phyloP scores from a whole-genome alignment of 2,797 vertebrate genomes.

The Tauraco hartlaubi region DNA sequence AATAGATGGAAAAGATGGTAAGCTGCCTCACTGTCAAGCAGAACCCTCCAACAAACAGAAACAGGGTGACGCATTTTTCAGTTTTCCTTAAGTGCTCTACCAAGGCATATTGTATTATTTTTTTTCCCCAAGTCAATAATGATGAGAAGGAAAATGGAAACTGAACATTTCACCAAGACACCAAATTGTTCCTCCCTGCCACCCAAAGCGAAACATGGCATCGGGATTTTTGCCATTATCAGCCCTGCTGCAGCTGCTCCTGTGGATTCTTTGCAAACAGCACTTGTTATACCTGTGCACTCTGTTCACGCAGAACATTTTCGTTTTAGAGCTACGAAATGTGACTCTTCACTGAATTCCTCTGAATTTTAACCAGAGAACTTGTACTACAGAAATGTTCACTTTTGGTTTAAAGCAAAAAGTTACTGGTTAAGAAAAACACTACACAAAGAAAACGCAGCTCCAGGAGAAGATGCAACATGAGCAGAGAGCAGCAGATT shows the following conservation, averaged over 20 bases:
- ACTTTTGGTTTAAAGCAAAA: neutral
- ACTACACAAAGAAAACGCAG: neutral
- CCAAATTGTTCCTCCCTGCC: neutral
- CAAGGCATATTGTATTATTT: neutral
- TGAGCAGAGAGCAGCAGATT: neutral
- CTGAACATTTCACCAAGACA: neutral
- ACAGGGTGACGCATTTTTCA: neutral
- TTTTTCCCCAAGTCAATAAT: neutral
- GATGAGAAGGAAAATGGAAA: neutral
- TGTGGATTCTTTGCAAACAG: neutral
- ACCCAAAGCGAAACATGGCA: neutral
- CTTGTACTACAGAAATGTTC: neutral
- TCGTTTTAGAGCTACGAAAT: neutral
- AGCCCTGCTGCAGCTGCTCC: neutral
- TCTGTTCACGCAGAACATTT: neutral
- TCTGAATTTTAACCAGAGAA: conserved; percentile 10
- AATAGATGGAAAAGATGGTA: neutral
- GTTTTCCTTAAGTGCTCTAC: neutral
- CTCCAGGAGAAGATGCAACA: neutral
- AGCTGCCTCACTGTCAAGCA: neutral
- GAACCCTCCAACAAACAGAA: neutral
- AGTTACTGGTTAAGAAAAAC: neutral
- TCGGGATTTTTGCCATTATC: neutral
- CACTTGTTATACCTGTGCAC: neutral
- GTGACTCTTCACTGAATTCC: neutral